phyloP scores from a whole-genome alignment of 2,113 vertebrate genomes.

The Urocitellus parryii region DNA sequence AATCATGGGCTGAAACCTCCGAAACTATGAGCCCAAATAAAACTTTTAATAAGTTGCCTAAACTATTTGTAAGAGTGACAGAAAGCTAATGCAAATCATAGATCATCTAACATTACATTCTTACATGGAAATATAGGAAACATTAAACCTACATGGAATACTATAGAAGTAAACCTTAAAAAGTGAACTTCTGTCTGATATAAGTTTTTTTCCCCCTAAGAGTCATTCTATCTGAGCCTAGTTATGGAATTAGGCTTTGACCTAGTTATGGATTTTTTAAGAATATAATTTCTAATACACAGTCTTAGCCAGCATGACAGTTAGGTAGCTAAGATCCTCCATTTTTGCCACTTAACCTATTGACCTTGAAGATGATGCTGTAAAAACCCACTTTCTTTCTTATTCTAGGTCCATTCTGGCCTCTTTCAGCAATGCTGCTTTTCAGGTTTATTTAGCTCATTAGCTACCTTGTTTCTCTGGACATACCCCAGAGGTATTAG shows the following conservation, averaged over 20 bases:
- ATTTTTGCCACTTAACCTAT: neutral
- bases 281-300: neutral
- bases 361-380: neutral
- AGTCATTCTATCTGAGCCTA: neutral
- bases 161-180: conserved; percentile 12
- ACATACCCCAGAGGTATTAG: conserved; percentile 14
- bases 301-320: neutral
- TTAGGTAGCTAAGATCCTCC: neutral
- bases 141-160: neutral
- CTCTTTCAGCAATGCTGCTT: neutral
- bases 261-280: conserved; percentile 45
- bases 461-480: conserved; percentile 45
- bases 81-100: neutral
- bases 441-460: conserved; percentile 66
- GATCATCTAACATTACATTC: neutral
- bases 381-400: neutral
- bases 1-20: neutral
- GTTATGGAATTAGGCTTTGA: neutral
- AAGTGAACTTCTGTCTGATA: neutral
- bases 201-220: neutral
- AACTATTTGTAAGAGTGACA: neutral
- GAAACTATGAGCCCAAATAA: neutral
- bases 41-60: neutral
- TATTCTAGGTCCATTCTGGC: neutral
- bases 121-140: neutral